Evolutionary conservation across 2,888 invertebrate species (phyloP).

Genomic region (Leptopilina drosophilae): DNA sequence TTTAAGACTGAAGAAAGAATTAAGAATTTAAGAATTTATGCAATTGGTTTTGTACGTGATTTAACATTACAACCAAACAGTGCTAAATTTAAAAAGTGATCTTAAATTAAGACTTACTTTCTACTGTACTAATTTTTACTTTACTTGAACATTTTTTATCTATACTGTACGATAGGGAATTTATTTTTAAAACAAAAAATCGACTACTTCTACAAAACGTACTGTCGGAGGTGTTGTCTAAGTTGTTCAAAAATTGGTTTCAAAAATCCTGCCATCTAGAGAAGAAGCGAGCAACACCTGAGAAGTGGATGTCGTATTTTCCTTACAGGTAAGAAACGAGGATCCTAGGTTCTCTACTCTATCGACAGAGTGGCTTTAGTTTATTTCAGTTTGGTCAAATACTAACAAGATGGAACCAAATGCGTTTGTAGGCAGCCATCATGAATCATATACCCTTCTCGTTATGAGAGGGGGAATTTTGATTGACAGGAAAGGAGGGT

Average conservation of each 20-base stretch:
- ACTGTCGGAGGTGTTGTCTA: too few species aligned
- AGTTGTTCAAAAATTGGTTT: neutral
- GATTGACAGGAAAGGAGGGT: slow-evolving; percentile 59
- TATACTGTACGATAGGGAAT: too few species aligned
- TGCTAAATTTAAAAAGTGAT: too few species aligned
- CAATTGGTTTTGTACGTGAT: too few species aligned
- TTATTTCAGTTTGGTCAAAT: neutral
- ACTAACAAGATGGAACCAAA: slow-evolving; percentile 4
- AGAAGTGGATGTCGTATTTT: neutral
- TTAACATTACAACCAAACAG: too few species aligned
- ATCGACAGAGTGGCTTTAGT: neutral
- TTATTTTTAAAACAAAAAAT: too few species aligned
- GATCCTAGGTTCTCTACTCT: neutral
- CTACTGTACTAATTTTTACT: too few species aligned
- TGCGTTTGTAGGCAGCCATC: slow-evolving; percentile 66
- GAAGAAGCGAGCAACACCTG: slow-evolving; percentile 33
- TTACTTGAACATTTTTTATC: too few species aligned
- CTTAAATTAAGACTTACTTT: too few species aligned
- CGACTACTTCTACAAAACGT: too few species aligned
- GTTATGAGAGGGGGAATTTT: slow-evolving; percentile 56
- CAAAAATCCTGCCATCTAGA: slow-evolving; percentile 59
- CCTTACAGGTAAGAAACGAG: neutral
- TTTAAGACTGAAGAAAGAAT: too few species aligned
- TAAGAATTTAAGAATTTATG: too few species aligned
- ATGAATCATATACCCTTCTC: slow-evolving; percentile 66